Conservation (phyloP, 2,113 vertebrate genomes). For the Anoura caudifer region DNA sequence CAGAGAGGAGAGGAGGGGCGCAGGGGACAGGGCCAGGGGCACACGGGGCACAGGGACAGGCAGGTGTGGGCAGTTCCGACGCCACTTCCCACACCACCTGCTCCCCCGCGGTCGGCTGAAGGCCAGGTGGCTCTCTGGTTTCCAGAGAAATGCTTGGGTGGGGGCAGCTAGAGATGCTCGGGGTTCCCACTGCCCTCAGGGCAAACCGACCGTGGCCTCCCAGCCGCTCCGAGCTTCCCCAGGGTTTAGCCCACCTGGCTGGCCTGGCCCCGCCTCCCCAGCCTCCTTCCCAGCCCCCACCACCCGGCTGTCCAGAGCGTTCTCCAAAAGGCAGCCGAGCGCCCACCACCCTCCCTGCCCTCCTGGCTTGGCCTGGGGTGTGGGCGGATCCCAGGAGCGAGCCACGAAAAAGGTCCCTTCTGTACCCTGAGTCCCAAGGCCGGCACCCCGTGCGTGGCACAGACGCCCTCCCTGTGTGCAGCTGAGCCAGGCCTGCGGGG, state of each 20-base stretch:
- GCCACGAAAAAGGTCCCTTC: background rate
- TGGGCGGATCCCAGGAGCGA: background rate
- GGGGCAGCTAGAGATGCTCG: background rate
- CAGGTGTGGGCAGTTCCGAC: fast-evolving
- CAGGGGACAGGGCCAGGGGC: fast-evolving
- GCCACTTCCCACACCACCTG: fast-evolving
- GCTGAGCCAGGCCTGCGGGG: background rate
- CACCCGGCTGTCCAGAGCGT: background rate
- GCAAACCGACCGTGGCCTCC: fast-evolving
- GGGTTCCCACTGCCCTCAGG: background rate
- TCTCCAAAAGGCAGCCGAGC: background rate
- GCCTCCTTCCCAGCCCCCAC: too few relatives aligned
- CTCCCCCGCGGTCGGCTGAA: background rate
- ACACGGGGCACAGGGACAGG: background rate
- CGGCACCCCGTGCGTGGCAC: too few relatives aligned
- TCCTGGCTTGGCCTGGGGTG: fast-evolving
- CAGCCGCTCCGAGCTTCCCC: background rate
- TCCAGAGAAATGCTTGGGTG: background rate
- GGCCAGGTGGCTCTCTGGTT: background rate
- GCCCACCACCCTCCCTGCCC: too few relatives aligned
- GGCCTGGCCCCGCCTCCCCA: fast-evolving
- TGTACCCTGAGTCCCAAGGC: background rate
- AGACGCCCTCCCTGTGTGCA: fast-evolving
- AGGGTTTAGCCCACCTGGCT: too few relatives aligned
- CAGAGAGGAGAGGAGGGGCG: too few relatives aligned